These are phyloP conservation scores for Hoplodrina ambigua DNA, from an alignment of 2,888 invertebrate species.

Conservation along the genomic window DNA sequence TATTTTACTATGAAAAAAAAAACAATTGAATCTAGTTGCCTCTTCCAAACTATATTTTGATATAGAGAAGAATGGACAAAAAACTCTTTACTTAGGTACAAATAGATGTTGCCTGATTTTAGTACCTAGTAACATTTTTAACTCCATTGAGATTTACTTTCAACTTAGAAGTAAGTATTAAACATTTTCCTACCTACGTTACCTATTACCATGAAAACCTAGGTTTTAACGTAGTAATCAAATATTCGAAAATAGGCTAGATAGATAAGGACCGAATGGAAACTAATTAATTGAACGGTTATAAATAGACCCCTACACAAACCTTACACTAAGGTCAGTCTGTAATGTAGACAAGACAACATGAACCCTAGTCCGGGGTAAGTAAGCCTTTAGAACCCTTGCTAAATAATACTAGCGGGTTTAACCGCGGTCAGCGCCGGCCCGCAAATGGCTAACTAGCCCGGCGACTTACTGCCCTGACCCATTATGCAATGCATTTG, in stretches of 20 bases:
- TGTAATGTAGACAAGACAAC: constrained; percentile 13
- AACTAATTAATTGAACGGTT: constrained; percentile 7
- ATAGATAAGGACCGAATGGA: neutral
- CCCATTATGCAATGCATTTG: constrained; percentile 57
- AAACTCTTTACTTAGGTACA: too few relatives aligned
- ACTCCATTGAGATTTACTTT: too few relatives aligned
- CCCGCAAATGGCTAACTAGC: constrained; percentile 71
- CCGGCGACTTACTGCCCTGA: constrained; percentile 39
- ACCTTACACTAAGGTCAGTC: neutral
- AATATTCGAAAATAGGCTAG: neutral
- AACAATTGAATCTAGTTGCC: too few relatives aligned
- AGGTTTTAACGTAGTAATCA: neutral
- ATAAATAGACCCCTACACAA: constrained; percentile 10
- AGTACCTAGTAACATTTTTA: too few relatives aligned
- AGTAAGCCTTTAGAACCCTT: constrained; percentile 56
- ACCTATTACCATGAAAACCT: neutral
- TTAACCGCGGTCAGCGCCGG: constrained; percentile 57
- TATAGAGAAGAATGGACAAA: too few relatives aligned
- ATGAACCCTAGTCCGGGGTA: constrained; percentile 13
- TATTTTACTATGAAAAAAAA: too few relatives aligned
- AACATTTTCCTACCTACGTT: neutral
- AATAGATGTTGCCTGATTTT: too few relatives aligned
- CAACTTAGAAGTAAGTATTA: too few relatives aligned
- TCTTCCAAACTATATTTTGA: too few relatives aligned
- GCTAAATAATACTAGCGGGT: constrained; percentile 69